phyloP scores from a whole-genome alignment of 2,113 vertebrate genomes.

The Stegostoma tigrinum region DNA sequence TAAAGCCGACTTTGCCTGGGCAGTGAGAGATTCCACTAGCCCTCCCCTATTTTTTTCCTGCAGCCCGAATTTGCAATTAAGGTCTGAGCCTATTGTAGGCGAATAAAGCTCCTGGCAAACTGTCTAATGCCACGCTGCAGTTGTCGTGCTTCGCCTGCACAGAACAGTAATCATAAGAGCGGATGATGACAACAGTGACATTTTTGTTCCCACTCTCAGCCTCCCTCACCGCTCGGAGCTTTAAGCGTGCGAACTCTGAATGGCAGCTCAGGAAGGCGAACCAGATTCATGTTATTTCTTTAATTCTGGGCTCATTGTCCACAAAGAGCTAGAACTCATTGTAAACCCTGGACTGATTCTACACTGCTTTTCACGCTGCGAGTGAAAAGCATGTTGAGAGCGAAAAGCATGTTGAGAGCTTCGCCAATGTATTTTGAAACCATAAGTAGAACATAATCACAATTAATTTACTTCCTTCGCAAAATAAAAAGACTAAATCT shows the following conservation, averaged over 20 bases:
- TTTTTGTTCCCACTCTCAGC: background rate
- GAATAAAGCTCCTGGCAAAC: background rate
- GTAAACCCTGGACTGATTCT: background rate
- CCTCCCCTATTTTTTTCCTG: background rate
- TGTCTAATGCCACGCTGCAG: background rate
- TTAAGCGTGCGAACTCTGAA: background rate
- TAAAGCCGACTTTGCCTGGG: background rate
- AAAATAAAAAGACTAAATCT: background rate
- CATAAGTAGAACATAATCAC: background rate
- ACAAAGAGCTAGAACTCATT: background rate
- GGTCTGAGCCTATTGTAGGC: background rate
- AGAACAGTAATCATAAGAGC: constrained; percentile 15
- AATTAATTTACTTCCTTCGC: background rate
- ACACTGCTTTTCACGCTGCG: background rate
- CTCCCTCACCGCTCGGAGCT: background rate
- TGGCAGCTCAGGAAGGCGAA: background rate
- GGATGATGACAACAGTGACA: background rate
- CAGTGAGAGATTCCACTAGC: background rate
- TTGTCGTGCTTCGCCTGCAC: background rate
- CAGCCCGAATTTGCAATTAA: constrained; percentile 6
- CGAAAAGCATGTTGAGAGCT: background rate
- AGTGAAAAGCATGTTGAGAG: background rate
- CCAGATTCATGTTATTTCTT: background rate
- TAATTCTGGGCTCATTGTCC: background rate
- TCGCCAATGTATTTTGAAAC: too few relatives aligned